A percentile compares a stretch with the other conserved stretches of the same genome.
phyloP scores from a whole-genome alignment of 1,140 invertebrate genomes.

The Grapholita molesta region DNA sequence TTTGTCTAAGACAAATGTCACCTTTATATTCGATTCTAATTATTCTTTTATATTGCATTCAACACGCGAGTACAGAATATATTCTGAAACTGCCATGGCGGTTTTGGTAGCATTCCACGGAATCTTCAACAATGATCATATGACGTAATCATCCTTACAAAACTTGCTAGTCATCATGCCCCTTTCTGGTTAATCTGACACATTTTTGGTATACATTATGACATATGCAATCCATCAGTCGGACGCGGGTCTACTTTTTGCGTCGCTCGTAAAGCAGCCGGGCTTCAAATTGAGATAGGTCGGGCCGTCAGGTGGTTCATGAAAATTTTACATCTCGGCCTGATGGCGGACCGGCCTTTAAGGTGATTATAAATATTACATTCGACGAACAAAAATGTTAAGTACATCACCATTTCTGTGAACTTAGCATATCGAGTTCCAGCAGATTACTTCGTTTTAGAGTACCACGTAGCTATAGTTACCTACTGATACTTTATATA shows the following conservation, averaged over 20 bases:
- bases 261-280: slow-evolving; percentile 30
- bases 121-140: too few species aligned
- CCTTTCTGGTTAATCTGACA: background rate
- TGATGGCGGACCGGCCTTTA: slow-evolving; percentile 1
- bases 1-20: too few species aligned
- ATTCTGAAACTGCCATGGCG: too few species aligned
- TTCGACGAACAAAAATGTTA: background rate
- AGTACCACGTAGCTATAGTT: too few species aligned
- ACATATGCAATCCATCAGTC: background rate
- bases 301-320: slow-evolving; percentile 18
- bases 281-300: slow-evolving; percentile 44
- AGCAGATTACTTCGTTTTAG: too few species aligned
- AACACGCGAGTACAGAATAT: too few species aligned
- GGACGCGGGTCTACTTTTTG: slow-evolving; percentile 24
- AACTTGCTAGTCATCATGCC: background rate
- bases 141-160: too few species aligned
- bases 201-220: background rate
- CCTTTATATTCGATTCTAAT: too few species aligned
- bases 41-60: too few species aligned
- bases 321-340: slow-evolving; percentile 3
- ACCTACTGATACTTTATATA: too few species aligned
- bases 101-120: too few species aligned
- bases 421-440: too few species aligned
- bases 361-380: background rate
- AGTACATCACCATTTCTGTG: background rate